Base-by-base conservation (phyloP, 2,888 invertebrate species). In the Lasioglossum zephyrum region DNA sequence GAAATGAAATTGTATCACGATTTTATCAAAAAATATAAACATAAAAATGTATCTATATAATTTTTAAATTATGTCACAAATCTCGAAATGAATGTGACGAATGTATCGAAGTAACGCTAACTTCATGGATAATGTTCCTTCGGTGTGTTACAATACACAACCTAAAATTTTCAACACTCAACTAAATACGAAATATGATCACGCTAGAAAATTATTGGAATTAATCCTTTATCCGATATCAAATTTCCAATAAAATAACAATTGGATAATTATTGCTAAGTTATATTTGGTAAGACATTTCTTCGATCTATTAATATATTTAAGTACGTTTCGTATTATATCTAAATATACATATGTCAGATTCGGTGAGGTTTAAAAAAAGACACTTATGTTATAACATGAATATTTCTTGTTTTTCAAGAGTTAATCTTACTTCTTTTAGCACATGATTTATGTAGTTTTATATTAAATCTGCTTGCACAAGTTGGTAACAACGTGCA, bases 391-490 rank as follows among this genome's bases (percentile, higher is more conserved):
- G 18, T n/a, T 53, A 22, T 57, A 81, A 84, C 39, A 69, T 44
- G 26, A 63, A 73, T 39, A 31, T 69, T 26, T 73, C 31, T 72
- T n/a, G 8, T 16, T 31, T 63, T 69, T 36, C 22, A 72, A 77
- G 18, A 70, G 72, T 84, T 57, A 49, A 77, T 87, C 8, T 77
- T 77, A 73, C 66, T 86, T 78, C 11, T 88, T 88, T 81, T 88
- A 88, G 82, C 78, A 16, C 66, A 44, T 82, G 47, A 57, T 79
- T 77, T 76, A 36, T 63, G 39, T 70, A 73, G 66, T 4, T 77
- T 79, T 70, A 22, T 41, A 53, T 81, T 81, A 44, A 13, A 31
- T 31, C 16, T 57, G 26, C 31, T 77, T 74, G 49, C 8, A 53
- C 36, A 53, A 70, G 26, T 77, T 70, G 9, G 9, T 66, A 72